Conservation (phyloP, 2,113 vertebrate species). For the Meleagris gallopavo region DNA sequence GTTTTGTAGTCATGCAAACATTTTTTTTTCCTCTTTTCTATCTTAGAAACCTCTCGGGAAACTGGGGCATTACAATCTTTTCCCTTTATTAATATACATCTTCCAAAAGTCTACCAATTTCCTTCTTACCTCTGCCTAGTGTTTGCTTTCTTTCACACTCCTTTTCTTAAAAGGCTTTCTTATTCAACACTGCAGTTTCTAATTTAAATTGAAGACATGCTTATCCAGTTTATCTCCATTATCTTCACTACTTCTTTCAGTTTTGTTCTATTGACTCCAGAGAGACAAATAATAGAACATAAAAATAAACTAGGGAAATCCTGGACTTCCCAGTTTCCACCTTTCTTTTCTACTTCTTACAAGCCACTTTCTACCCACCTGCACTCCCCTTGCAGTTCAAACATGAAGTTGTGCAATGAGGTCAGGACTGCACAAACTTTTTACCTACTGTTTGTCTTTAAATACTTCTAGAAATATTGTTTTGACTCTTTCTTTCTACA, state of each 20-base stretch:
- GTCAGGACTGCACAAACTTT: background rate
- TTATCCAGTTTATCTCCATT: background rate
- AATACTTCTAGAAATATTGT: background rate
- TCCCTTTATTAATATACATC: constrained; percentile 1
- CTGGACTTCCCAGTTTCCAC: background rate
- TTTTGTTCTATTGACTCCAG: background rate
- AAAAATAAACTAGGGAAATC: background rate
- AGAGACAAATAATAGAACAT: background rate
- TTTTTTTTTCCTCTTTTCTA: background rate
- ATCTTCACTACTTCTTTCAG: background rate
- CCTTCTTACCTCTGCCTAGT: background rate
- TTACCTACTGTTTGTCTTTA: background rate
- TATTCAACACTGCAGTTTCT: background rate
- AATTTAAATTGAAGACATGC: background rate
- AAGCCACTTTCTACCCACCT: background rate
- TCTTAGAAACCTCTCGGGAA: background rate
- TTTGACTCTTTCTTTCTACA: background rate
- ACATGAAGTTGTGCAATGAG: background rate
- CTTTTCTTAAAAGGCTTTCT: background rate
- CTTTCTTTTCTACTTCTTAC: background rate
- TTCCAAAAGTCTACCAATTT: background rate
- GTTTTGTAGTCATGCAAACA: background rate
- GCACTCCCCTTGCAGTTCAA: background rate
- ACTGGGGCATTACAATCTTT: background rate
- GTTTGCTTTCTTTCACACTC: background rate